These are phyloP conservation scores for Rhinophrynus dorsalis DNA, from an alignment of 2,797 vertebrate species.

Conservation along the genomic window DNA sequence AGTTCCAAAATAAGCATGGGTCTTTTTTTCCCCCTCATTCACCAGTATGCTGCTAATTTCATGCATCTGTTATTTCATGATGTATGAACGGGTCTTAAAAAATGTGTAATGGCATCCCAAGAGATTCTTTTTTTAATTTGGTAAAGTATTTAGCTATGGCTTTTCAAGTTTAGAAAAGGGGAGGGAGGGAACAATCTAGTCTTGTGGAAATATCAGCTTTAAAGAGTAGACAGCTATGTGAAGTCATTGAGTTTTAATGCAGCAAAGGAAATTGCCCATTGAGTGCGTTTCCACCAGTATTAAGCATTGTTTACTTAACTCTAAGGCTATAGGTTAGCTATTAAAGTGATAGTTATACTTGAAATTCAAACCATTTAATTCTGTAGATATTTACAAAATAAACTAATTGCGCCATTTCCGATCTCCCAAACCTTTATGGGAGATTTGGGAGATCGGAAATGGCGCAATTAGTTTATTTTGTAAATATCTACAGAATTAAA, in stretches of 20 bases:
- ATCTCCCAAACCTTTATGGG: no score
- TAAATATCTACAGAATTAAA: no score
- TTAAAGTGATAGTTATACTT: no score
- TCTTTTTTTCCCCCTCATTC: background rate
- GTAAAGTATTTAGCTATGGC: background rate
- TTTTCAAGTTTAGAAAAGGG: background rate
- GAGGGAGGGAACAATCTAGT: background rate
- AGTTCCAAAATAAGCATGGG: background rate
- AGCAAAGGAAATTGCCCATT: background rate
- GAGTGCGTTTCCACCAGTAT: background rate
- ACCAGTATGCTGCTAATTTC: background rate
- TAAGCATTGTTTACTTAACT: background rate
- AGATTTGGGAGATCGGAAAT: no score
- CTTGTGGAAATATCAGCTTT: background rate
- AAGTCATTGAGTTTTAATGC: background rate
- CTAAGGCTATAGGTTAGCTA: background rate
- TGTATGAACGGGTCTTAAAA: background rate
- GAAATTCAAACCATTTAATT: no score
- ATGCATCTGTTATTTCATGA: slow-evolving; percentile 5
- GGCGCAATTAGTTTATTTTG: no score
- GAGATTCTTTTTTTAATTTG: background rate
- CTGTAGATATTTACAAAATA: no score
- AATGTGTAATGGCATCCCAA: background rate
- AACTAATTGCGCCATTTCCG: no score
- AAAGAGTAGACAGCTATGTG: background rate